Conservation (phyloP, 2,797 vertebrate genomes). For the Hypotaenidia philippensis region DNA sequence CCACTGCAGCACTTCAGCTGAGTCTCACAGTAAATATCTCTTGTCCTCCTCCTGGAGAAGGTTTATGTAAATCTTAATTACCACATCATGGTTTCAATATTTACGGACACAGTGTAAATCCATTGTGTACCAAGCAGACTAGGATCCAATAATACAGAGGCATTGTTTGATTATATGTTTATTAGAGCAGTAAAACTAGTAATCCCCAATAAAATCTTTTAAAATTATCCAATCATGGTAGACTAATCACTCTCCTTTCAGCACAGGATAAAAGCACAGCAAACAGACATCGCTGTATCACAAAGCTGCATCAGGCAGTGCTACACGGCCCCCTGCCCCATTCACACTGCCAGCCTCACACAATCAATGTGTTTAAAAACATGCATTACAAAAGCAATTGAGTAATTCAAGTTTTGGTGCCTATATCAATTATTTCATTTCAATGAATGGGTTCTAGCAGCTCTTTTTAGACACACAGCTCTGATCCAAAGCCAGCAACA, state of each 20-base stretch:
- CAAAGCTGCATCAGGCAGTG: neutral
- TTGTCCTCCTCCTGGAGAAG: neutral
- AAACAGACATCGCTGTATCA: neutral
- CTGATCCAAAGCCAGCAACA: neutral
- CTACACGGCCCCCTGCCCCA: rapidly evolving
- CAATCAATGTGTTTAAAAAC: neutral
- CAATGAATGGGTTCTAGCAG: neutral
- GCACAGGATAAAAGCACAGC: neutral
- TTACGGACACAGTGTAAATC: conserved; percentile 64
- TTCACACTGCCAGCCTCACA: neutral
- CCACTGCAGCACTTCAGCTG: neutral
- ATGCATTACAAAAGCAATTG: neutral
- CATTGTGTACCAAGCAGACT: conserved; percentile 51
- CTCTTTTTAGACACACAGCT: neutral
- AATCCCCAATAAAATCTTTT: conserved; percentile 67
- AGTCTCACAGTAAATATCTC: neutral
- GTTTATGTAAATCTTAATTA: conserved; percentile 71
- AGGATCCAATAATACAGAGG: conserved; percentile 46
- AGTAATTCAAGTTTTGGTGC: neutral
- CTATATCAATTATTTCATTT: neutral
- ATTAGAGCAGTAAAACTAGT: conserved; percentile 71
- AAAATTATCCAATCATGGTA: conserved; percentile 46
- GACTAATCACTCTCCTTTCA: conserved; percentile 51
- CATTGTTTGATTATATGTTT: conserved; percentile 68
- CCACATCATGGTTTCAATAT: conserved; percentile 41